Evolutionary conservation across 2,888 invertebrate genomes (phyloP), one percentile per base, ranked within the genome.

Genomic region (Tuta absoluta): DNA sequence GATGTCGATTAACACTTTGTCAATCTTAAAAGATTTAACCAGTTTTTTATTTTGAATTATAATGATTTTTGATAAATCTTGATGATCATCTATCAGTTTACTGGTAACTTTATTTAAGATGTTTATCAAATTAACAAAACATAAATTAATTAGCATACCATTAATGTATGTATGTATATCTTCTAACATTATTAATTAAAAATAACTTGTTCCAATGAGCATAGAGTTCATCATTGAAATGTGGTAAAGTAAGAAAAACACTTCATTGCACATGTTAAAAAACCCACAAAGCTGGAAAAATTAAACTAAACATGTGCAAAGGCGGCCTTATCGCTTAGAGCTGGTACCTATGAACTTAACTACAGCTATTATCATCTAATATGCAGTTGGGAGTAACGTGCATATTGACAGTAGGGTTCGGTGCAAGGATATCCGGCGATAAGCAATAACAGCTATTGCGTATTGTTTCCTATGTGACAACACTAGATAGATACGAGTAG

Each of bases 341-440:
- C 28, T 28, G 4, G 33, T 33, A 33, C 10, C 33, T 33, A 33
- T 33, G 8, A 33, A 33, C 28, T 33, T 1, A 8, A 33, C 33
- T 33, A 33, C 33, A 8, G 10, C 33, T 33, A 10, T 8, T 12
- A 33, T 28, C n/a, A 12, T 37, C 19, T 19, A 33, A 37, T 14
- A 17, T 17, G 8, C 14, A 41, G n/a, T n/a, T 41, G 3, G 48
- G 12, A 21, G 12, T 23, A 24, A 53, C 14, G 14, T 12, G 51
- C 23, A 53, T n/a, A n/a, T 41, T 45, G 41, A 60, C 41, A 45
- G 17, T 7, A 14, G 14, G 14, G 23, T n/a, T 23, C 63, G 63
- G 72, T 74, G 72, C 70, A 67, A 72, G 79, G 79, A 79, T 71
- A 69, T 79, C 78, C 79, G 72, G 49, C 69, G 78, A 77, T 76